Percentiles rank a stretch among this genome's conserved stretches.
Conservation (phyloP, 2,113 vertebrate species). For the Artemisiospiza belli region DNA sequence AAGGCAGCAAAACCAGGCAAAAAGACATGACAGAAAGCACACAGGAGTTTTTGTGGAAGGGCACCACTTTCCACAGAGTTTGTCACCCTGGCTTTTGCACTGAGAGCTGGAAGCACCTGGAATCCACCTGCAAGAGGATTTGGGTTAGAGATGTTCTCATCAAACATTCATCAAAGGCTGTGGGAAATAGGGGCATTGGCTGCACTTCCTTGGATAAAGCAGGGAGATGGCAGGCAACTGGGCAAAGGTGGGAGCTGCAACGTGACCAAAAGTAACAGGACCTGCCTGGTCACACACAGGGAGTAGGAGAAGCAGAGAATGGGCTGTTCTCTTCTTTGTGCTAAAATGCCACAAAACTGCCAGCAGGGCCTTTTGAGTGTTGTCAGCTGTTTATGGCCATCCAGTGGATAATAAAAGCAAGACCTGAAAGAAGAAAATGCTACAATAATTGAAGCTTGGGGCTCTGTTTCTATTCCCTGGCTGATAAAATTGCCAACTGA, state of each 20-base stretch:
- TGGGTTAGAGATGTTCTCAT: neutral
- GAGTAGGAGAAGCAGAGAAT: neutral
- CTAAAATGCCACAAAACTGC: neutral
- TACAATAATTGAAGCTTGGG: neutral
- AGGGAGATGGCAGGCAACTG: neutral
- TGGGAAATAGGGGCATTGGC: neutral
- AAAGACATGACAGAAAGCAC: neutral
- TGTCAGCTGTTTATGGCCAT: neutral
- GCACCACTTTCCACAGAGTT: neutral
- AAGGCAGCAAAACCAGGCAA: neutral
- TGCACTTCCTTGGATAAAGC: neutral
- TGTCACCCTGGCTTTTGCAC: neutral
- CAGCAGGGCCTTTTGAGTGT: neutral
- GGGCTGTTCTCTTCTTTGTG: neutral
- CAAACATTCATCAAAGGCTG: conserved; percentile 8
- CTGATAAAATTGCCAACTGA: neutral
- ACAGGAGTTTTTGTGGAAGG: neutral
- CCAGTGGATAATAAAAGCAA: conserved; percentile 1
- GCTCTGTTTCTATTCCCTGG: neutral
- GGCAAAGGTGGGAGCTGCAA: neutral
- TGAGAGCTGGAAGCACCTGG: neutral
- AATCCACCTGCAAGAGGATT: neutral
- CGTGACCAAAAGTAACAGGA: neutral
- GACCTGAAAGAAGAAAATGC: neutral
- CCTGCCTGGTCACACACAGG: neutral